Conservation (phyloP, 2,888 invertebrate species). For the Hyles lineata region DNA sequence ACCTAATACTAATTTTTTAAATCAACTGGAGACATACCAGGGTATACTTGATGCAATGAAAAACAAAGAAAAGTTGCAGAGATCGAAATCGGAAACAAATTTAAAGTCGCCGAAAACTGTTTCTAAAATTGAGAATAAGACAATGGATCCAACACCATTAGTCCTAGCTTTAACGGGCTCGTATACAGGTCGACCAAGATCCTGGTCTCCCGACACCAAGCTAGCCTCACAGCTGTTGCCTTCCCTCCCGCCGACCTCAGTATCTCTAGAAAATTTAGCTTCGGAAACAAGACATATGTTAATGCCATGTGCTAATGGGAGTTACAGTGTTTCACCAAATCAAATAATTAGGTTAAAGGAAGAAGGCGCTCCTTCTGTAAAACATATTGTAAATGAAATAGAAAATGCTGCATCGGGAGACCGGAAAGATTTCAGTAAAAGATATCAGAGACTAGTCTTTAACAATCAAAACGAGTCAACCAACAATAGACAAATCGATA, state of each 20-base stretch:
- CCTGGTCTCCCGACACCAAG: slow-evolving; percentile 90
- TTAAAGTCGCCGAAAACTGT: slow-evolving; percentile 88
- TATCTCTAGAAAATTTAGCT: slow-evolving; percentile 88
- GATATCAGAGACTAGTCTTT: slow-evolving; percentile 64
- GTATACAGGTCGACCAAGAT: slow-evolving; percentile 85
- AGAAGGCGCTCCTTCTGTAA: slow-evolving; percentile 86
- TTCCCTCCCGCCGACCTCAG: slow-evolving; percentile 86
- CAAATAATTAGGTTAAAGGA: slow-evolving; percentile 93
- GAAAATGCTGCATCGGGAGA: slow-evolving; percentile 82
- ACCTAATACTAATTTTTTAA: slow-evolving; percentile 97
- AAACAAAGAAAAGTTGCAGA: slow-evolving; percentile 95
- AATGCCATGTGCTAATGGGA: slow-evolving; percentile 94
- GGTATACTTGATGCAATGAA: slow-evolving; percentile 98
- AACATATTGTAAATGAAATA: slow-evolving; percentile 89
- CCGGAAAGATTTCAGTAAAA: slow-evolving; percentile 58
- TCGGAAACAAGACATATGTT: slow-evolving; percentile 90
- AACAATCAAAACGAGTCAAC: slow-evolving; percentile 52
- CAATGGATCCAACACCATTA: slow-evolving; percentile 86
- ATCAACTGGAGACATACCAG: slow-evolving; percentile 97
- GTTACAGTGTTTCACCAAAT: slow-evolving; percentile 96
- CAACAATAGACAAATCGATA: slow-evolving; percentile 47
- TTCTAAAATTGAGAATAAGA: slow-evolving; percentile 83
- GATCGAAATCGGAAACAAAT: slow-evolving; percentile 97
- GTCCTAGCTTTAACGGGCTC: slow-evolving; percentile 83
- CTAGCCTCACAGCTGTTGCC: slow-evolving; percentile 85